phyloP scores from a whole-genome alignment of 1,140 invertebrate species.

The Vanessa atalanta region DNA sequence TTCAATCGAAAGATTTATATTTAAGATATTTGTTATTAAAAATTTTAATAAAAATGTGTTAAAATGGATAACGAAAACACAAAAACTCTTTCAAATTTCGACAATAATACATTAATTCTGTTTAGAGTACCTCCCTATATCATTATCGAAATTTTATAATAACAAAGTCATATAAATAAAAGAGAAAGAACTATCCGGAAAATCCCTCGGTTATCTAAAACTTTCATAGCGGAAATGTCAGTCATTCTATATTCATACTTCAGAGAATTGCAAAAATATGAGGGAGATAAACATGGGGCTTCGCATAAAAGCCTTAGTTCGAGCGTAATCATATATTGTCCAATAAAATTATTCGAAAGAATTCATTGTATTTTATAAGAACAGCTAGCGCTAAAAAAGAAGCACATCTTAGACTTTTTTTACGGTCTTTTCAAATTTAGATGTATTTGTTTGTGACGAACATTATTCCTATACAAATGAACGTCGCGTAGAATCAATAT shows the following conservation, averaged over 20 bases:
- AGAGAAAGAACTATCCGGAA: slow-evolving; percentile 12
- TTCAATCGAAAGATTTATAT: too few relatives aligned
- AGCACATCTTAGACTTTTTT: too few relatives aligned
- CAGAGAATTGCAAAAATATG: slow-evolving; percentile 33
- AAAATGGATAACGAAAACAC: not conserved
- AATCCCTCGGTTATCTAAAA: slow-evolving; percentile 31
- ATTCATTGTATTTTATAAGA: not conserved
- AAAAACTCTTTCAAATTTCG: not conserved
- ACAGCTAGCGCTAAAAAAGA: too few relatives aligned
- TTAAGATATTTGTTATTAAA: too few relatives aligned
- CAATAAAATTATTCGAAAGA: slow-evolving; percentile 24
- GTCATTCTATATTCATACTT: slow-evolving; percentile 32
- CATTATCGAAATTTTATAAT: not conserved
- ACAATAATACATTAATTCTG: not conserved
- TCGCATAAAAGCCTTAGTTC: slow-evolving; percentile 6
- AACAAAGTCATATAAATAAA: slow-evolving; percentile 17
- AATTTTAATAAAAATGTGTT: too few relatives aligned
- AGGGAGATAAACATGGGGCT: slow-evolving; percentile 25
- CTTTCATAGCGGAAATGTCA: slow-evolving; percentile 25
- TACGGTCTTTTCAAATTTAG: too few relatives aligned
- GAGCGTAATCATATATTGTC: slow-evolving; percentile 20
- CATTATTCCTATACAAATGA: too few relatives aligned
- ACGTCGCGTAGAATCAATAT: too few relatives aligned
- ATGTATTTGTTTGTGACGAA: too few relatives aligned
- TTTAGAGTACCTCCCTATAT: not conserved